These are phyloP conservation scores for Dipodomys ordii DNA, from an alignment of 2,113 vertebrate species.

Conservation along the genomic window DNA sequence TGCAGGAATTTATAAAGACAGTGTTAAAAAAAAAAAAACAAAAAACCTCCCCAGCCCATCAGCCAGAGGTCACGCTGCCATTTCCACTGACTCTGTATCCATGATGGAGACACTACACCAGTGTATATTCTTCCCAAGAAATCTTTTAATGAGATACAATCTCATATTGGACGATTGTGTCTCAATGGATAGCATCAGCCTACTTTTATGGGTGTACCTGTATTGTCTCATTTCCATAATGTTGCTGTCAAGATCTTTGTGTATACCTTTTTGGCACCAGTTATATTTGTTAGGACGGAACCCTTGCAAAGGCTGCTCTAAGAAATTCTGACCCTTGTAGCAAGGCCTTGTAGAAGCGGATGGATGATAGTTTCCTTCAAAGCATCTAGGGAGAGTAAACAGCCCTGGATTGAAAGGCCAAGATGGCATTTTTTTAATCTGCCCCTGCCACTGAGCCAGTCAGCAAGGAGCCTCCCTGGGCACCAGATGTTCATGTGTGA, in stretches of 20 bases:
- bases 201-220: not conserved
- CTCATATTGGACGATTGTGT: not conserved
- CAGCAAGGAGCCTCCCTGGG: not conserved
- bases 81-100: not conserved
- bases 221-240: not conserved
- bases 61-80: not conserved
- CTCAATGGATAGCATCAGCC: not conserved
- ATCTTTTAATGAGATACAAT: not conserved
- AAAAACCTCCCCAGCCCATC: not conserved
- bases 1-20: slow-evolving; percentile 12
- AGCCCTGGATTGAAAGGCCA: not conserved
- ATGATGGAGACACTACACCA: not conserved
- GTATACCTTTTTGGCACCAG: not conserved
- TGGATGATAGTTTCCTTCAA: not conserved
- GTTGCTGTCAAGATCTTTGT: not conserved
- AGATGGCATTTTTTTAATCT: not conserved
- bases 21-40: not conserved
- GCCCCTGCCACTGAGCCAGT: not conserved
- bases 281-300: not conserved
- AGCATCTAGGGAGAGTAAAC: not conserved
- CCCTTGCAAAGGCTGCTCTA: not conserved
- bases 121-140: not conserved
- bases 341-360: not conserved
- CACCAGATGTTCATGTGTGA: not conserved
- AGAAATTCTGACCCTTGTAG: not conserved